Base-by-base conservation (phyloP, 2,113 vertebrate species). In the Delphinus delphis region DNA sequence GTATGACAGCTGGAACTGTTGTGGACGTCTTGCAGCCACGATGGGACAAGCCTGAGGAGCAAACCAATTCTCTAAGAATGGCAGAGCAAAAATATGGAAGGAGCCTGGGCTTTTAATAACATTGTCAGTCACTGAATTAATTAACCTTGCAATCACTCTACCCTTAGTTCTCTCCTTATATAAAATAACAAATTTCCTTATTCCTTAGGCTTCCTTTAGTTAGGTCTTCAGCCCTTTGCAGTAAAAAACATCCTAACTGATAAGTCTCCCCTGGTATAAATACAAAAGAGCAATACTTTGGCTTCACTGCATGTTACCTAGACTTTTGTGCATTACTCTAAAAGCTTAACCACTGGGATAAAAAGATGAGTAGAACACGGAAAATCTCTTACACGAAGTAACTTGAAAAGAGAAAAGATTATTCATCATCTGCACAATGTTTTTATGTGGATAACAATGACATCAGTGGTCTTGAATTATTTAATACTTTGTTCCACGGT, bases 381-480 rank as follows among this genome's bases (percentile, higher is more conserved):
- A 60, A 84, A 90, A 74, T 93, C 55, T 91, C 86, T 93, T 86
- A 73, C 41, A 92, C 28, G 85, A 95, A 93, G 93, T 92, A 96
- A 95, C 60, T 53, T 90, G 25, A 93, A 96, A 76, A 92, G 44
- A 97, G 83, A 93, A 95, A 93, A 95, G 81, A 88, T 97, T 95
- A 93, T 96, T 96, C 84, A 96, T 95, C 84, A 94, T 96, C 38
- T 96, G 70, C 94, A 89, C 65, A 97, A 81, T 93, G 92, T 93
- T 95, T 97, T 96, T 80, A 53, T 93, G 58, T 79, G 96, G 93
- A 97, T 97, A 98, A 91, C 74, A 93, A 90, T 97, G 93, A 98
- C 91, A 97, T 97, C 97, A 97, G 17, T 91, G 79, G 58, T 76
- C 91, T 95, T 98, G 96, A 98, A 98, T 97, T 97, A 97, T 97